Evolutionary conservation across 1,140 invertebrate species (phyloP).

Genomic region (Drosophila sp.): DNA sequence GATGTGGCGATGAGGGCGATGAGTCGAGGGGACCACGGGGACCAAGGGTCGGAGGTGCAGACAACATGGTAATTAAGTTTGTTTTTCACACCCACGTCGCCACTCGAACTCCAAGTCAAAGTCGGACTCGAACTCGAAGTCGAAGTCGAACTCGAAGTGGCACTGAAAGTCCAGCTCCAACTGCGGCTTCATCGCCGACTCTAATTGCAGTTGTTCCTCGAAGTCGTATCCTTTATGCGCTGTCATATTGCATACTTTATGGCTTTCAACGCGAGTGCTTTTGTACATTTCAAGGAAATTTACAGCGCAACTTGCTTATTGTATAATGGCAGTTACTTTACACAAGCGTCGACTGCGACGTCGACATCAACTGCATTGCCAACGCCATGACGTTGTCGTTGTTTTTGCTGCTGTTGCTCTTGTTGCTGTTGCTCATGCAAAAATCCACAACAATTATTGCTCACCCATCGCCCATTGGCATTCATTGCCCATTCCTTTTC

Average conservation of each 20-base stretch:
- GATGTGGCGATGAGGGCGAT: not conserved
- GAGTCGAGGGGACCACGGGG: no score
- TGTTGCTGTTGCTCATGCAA: constrained; percentile 21
- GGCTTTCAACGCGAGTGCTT: constrained; percentile 79
- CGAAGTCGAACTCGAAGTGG: not conserved
- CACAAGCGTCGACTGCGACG: constrained; percentile 49
- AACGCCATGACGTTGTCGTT: not conserved
- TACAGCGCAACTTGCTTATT: constrained; percentile 74
- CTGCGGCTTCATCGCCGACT: not conserved
- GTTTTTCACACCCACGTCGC: constrained; percentile 23
- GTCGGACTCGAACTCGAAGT: constrained; percentile 4
- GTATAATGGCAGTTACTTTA: constrained; percentile 78
- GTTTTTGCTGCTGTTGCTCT: constrained; percentile 19
- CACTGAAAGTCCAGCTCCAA: not conserved
- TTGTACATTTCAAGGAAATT: constrained; percentile 77
- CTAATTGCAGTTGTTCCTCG: constrained; percentile 6
- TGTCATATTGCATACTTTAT: constrained; percentile 78
- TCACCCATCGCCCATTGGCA: constrained; percentile 40
- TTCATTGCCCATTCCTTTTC: not conserved
- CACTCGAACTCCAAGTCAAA: not conserved
- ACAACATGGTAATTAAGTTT: constrained; percentile 57
- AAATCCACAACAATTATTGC: constrained; percentile 65
- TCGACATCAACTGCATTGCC: not conserved
- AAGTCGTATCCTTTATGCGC: constrained; percentile 65
- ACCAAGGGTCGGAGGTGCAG: not conserved